phyloP scores from a whole-genome alignment of 2,888 invertebrate genomes.

The Eristalis intricaria region DNA sequence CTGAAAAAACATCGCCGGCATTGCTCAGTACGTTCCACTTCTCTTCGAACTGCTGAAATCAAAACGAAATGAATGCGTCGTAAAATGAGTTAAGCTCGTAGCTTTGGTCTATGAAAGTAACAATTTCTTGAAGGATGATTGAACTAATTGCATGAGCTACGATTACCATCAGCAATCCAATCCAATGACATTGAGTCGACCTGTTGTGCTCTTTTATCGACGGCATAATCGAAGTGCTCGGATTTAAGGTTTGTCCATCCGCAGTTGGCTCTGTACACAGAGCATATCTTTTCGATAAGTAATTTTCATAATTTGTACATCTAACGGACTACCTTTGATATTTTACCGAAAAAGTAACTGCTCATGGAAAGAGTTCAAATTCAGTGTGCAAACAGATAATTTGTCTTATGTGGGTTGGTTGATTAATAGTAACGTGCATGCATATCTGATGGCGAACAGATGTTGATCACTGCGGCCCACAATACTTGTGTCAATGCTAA shows the following conservation, averaged over 20 bases:
- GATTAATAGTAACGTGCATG: conserved; percentile 14
- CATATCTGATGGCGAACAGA: conserved; percentile 14
- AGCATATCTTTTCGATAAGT: not conserved
- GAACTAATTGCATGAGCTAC: conserved; percentile 9
- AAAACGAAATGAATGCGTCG: not conserved
- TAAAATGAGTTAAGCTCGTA: not conserved
- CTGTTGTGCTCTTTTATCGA: not conserved
- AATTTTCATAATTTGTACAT: conserved; percentile 8
- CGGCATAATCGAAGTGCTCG: not conserved
- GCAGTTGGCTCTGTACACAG: not conserved
- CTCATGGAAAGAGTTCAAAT: not conserved
- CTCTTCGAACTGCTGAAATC: not conserved
- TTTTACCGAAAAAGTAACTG: conserved; percentile 25
- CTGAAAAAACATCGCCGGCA: not conserved
- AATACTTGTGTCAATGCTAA: not conserved
- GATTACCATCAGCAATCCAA: not conserved
- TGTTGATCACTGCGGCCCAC: conserved; percentile 20
- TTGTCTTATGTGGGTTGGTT: conserved; percentile 29
- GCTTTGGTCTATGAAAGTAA: not conserved
- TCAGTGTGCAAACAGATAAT: conserved; percentile 7
- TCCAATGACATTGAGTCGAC: conserved; percentile 16
- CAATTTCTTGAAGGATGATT: not conserved
- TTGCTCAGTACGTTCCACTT: not conserved
- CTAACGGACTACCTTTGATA: conserved; percentile 20
- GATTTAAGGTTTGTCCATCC: not conserved